Conservation (phyloP, 1,140 invertebrate genomes). For the Dendroctonus valens region DNA sequence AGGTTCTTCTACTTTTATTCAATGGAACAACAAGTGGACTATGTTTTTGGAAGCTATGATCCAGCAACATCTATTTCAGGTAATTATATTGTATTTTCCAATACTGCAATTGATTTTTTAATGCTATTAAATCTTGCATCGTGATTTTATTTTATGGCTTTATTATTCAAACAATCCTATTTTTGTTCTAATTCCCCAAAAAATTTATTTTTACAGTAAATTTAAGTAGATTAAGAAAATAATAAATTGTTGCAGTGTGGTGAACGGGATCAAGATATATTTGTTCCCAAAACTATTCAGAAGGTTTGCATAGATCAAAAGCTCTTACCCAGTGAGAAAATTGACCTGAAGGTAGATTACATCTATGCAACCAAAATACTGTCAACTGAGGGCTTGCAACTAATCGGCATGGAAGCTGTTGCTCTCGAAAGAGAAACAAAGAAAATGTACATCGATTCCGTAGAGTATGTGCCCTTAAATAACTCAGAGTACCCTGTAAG, state of each 20-base stretch:
- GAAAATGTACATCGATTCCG: constrained; percentile 38
- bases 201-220: too few species aligned
- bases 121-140: too few species aligned
- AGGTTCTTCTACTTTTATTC: constrained; percentile 35
- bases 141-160: too few species aligned
- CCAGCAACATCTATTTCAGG: constrained; percentile 45
- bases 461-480: constrained; percentile 41
- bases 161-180: too few species aligned
- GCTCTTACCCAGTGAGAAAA: constrained; percentile 37
- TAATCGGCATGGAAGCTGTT: constrained; percentile 40
- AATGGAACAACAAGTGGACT: constrained; percentile 43
- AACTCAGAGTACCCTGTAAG: constrained; percentile 28
- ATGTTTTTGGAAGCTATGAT: constrained; percentile 46
- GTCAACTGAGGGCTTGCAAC: constrained; percentile 42
- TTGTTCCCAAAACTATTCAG: constrained; percentile 42
- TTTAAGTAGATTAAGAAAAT: too few species aligned
- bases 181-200: too few species aligned
- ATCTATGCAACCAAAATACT: constrained; percentile 44
- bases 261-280: constrained; percentile 43
- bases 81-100: neutral
- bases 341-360: constrained; percentile 40
- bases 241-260: constrained; percentile 37
- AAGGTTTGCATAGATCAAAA: constrained; percentile 42
- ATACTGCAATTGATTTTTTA: too few species aligned
- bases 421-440: constrained; percentile 34